A percentile compares a stretch with the other conserved stretches of the same genome.
phyloP scores from a whole-genome alignment of 2,888 invertebrate genomes.

The Mesorhabditis belari region DNA sequence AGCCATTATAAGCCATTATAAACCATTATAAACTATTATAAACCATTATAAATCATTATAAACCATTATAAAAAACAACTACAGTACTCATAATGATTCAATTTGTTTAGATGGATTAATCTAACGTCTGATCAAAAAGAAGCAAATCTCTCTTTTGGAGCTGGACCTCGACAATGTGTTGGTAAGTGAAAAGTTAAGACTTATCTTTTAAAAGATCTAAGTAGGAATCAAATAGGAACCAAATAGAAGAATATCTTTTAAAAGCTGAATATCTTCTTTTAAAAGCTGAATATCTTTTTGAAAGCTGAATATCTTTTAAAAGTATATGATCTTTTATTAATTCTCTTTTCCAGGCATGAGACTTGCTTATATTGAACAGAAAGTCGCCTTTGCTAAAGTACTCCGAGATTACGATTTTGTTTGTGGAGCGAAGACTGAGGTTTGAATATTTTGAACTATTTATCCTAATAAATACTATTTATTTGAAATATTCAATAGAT shows the following conservation, averaged over 20 bases:
- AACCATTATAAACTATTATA: no score
- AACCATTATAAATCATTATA: no score
- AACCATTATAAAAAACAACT: no score
- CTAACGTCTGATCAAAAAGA: conserved; percentile 6
- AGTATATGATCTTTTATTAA: background rate
- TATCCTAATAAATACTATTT: no score
- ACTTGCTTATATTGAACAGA: background rate
- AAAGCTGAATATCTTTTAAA: no score
- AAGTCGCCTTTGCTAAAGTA: background rate
- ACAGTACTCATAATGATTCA: no score
- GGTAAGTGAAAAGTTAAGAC: conserved; percentile 2
- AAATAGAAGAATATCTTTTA: no score
- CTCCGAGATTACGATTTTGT: background rate
- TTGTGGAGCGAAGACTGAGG: background rate
- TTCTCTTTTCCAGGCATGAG: background rate
- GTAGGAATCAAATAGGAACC: no score
- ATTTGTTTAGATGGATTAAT: background rate
- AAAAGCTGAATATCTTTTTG: no score
- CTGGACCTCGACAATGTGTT: conserved; percentile 35
- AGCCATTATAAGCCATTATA: no score
- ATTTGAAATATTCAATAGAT: background rate
- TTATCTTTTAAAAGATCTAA: background rate
- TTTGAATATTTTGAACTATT: no score
- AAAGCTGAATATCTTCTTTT: no score
- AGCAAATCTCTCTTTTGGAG: conserved; percentile 25